Conservation (phyloP, 1,140 invertebrate species). For the Acromyrmex charruanus region DNA sequence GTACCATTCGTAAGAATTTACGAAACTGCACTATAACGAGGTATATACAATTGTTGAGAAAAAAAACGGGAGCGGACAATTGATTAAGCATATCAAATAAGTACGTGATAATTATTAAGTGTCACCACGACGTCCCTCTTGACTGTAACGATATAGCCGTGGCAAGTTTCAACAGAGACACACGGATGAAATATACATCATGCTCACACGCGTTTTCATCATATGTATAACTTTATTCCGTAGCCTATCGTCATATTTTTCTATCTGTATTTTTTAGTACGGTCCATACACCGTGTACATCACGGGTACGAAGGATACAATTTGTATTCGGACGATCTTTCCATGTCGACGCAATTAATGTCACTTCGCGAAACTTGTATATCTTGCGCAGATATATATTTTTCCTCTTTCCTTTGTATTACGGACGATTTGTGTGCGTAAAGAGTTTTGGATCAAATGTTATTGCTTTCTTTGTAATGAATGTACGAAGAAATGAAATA, state of each 20-base stretch:
- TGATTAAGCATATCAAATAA: conserved; percentile 84
- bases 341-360: conserved; percentile 36
- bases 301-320: conserved; percentile 39
- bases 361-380: conserved; percentile 32
- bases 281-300: conserved; percentile 16
- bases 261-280: conserved; percentile 69
- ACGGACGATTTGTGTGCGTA: conserved; percentile 74
- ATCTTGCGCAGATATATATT: conserved; percentile 57
- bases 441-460: conserved; percentile 69
- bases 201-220: conserved; percentile 73
- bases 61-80: conserved; percentile 72
- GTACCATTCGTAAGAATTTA: conserved; percentile 29
- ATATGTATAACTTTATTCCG: conserved; percentile 61
- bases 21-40: conserved; percentile 14
- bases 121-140: conserved; percentile 61
- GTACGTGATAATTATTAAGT: conserved; percentile 80
- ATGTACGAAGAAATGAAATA: conserved; percentile 76
- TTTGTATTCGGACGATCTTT: conserved; percentile 41
- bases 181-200: conserved; percentile 46
- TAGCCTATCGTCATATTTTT: conserved; percentile 71
- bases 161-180: conserved; percentile 57
- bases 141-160: conserved; percentile 61
- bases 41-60: conserved; percentile 7
- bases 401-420: conserved; percentile 64
- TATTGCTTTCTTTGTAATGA: conserved; percentile 77